Base-by-base conservation (phyloP, 2,888 invertebrate genomes). In the Siphonodentalium dalli region DNA sequence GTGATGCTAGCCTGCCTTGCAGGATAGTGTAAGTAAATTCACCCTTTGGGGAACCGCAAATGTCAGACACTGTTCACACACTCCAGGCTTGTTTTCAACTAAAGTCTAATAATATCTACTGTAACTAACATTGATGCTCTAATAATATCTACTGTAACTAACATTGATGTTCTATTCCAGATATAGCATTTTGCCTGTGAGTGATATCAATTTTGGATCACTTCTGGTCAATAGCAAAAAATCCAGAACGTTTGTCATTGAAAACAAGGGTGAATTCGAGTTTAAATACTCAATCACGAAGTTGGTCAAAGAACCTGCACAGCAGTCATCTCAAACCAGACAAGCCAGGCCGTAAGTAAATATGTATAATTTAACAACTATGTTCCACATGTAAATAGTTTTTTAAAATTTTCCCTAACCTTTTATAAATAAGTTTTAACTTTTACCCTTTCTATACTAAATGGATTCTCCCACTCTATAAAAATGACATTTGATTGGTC, bases 181-280 rank as follows among this genome's bases (percentile, higher is more conserved):
- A 50, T 83, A 77, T 66, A 70, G 67, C 49, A 75, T 82, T 29
- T 63, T 69, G 29, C 82, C 82, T 3, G 62, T 66, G 44, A 70
- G 69, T 49, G 81, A 82, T 64, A 78, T 82, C 57, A 81, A 81
- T 68, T 82, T 82, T 69, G 82, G 80, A 2, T 65, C 80, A 9
- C 64, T 82, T 55, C 45, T 78, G 37, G 74, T 81, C 24, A 77
- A 78, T 61, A 74, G 75, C 51, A 80, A 74, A 65, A 82, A 81
- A 58, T 66, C 72, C 15, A 62, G 79, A 20, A 73, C 75, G 20
- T 80, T 82, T 60, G 68, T 65, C 33, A 78, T 82, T 42, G 81
- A 82, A 54, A 82, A 82, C 63, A 75, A 70, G 26, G 82, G 82
- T 38, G 80, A 82, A 45, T 80, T 79, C 71, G 82, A 82, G 48